Evolutionary conservation across 2,113 vertebrate species (phyloP).

Genomic region (Mionectes macconnelli): DNA sequence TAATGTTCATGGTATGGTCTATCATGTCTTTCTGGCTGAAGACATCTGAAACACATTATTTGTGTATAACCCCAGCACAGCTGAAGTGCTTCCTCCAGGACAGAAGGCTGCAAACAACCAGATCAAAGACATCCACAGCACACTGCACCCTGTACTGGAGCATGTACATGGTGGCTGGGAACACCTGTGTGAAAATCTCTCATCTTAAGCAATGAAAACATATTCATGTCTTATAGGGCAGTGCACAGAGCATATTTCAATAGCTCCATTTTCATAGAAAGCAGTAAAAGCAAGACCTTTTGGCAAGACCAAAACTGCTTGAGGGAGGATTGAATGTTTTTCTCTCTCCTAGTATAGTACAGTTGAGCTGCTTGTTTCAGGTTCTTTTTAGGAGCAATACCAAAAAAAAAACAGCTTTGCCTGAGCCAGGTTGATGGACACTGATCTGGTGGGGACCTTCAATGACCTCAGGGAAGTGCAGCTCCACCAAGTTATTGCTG

Average conservation of each 20-base stretch:
- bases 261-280: not conserved
- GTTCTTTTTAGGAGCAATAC: not conserved
- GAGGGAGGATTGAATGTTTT: not conserved
- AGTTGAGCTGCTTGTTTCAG: not conserved
- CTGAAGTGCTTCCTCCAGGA: not conserved
- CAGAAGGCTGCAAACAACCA: not conserved
- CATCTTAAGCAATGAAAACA: not conserved
- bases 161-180: not conserved
- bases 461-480: not conserved
- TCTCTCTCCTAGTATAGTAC: fast-evolving
- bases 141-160: not conserved
- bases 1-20: not conserved
- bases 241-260: not conserved
- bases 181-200: not conserved
- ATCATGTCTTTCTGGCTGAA: not conserved
- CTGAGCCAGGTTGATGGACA: not conserved
- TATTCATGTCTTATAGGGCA: not conserved
- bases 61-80: not conserved
- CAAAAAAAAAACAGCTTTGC: not conserved
- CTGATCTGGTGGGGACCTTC: not conserved
- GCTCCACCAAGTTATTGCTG: not conserved
- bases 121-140: fast-evolving
- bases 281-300: not conserved
- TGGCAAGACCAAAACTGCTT: not conserved
- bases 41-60: not conserved